Evolutionary conservation across 2,888 invertebrate species (phyloP).

Genomic region (Troides helena): DNA sequence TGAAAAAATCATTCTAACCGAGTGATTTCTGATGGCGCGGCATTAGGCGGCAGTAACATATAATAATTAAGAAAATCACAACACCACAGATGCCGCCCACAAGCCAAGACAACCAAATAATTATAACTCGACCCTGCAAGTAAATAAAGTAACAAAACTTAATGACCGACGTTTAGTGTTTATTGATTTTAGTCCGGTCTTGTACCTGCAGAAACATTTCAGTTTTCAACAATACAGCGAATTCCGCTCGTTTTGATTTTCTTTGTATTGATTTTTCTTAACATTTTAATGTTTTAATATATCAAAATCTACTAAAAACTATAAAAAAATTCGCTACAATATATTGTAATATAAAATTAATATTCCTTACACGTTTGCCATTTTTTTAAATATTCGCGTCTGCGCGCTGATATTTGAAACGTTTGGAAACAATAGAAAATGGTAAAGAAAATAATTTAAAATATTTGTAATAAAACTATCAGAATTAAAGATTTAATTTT

Average conservation of each 20-base stretch:
- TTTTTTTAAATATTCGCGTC: conserved; percentile 43
- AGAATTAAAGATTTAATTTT: background rate
- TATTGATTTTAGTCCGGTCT: conserved; percentile 48
- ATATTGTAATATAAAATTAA: conserved; percentile 15
- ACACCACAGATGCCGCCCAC: conserved; percentile 83
- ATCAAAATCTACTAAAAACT: conserved; percentile 49
- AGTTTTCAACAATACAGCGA: conserved; percentile 63
- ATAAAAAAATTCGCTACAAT: conserved; percentile 38
- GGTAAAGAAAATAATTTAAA: background rate
- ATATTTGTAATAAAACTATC: background rate
- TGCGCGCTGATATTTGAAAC: conserved; percentile 37
- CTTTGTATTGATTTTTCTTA: conserved; percentile 49
- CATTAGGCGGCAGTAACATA: conserved; percentile 86
- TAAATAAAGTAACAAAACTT: conserved; percentile 33
- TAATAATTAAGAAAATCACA: conserved; percentile 81
- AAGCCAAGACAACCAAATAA: conserved; percentile 79
- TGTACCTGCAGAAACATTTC: conserved; percentile 77
- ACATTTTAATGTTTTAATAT: conserved; percentile 58
- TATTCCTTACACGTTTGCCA: conserved; percentile 26
- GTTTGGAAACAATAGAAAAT: background rate
- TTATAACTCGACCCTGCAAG: conserved; percentile 75
- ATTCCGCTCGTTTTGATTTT: conserved; percentile 60
- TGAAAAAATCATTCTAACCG: conserved; percentile 64
- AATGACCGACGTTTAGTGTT: conserved; percentile 25
- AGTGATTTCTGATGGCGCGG: conserved; percentile 85